Conservation (phyloP, 2,888 invertebrate species). For the Perizoma affinitatum region DNA sequence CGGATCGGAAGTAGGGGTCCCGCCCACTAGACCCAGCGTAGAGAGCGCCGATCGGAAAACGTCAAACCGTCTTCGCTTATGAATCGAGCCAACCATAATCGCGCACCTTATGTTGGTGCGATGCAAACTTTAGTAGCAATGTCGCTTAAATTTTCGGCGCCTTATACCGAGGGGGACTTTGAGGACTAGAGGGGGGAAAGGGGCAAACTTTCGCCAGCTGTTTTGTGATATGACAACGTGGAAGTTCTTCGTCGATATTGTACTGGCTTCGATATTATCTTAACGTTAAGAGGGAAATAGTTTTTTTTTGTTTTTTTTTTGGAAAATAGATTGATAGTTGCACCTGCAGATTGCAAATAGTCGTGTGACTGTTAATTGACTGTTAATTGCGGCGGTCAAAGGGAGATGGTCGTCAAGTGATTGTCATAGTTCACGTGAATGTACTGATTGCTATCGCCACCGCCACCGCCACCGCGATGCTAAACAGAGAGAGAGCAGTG, state of each 20-base stretch:
- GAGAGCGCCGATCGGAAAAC: too few species aligned
- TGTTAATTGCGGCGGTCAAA: too few species aligned
- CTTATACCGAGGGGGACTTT: conserved; percentile 39
- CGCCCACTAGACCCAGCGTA: too few species aligned
- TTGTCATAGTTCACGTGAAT: too few species aligned
- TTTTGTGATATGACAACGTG: conserved; percentile 38
- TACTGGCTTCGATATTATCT: conserved; percentile 29
- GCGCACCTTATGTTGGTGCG: conserved; percentile 63
- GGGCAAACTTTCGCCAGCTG: conserved; percentile 40
- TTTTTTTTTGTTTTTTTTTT: conserved; percentile 14
- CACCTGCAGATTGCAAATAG: too few species aligned
- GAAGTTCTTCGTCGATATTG: conserved; percentile 30
- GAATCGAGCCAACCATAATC: conserved; percentile 37
- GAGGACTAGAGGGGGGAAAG: conserved; percentile 36
- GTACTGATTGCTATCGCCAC: too few species aligned
- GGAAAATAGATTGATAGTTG: too few species aligned
- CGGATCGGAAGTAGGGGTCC: too few species aligned
- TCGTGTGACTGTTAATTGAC: too few species aligned
- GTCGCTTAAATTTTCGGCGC: conserved; percentile 67
- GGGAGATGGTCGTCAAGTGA: too few species aligned
- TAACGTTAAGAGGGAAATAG: conserved; percentile 5
- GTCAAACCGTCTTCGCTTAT: not conserved
- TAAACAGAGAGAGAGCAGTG: too few species aligned
- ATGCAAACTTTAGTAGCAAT: conserved; percentile 61
- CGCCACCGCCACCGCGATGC: too few species aligned